Base-by-base conservation (phyloP, 1,140 invertebrate genomes). In the Amphibalanus amphitrite region DNA sequence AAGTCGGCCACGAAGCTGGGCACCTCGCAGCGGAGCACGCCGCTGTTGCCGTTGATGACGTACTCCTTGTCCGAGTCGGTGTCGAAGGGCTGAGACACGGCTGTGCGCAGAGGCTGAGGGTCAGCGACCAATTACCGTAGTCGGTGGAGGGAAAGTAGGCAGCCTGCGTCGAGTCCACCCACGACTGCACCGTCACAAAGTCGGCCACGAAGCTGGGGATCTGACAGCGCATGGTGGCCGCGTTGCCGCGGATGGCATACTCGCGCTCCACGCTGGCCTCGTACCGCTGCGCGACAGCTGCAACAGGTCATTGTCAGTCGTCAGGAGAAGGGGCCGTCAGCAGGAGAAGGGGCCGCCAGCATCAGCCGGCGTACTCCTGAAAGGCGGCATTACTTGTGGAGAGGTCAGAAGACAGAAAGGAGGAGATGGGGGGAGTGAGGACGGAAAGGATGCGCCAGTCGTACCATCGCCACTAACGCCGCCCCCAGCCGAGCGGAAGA, bases 1-100 rank as follows among this genome's bases (percentile, higher is more conserved):
- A 94, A 95, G 82, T 95, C 92, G 71, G 90, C 91, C 69, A 95
- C 91, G 83, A 94, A 95, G 77, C 89, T 91, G 69, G 93, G 94
- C 47, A n/a, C n/a, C n/a, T n/a, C n/a, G n/a, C n/a, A n/a, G n/a
- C n/a, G n/a, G n/a, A n/a, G n/a, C n/a, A n/a, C n/a, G n/a, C n/a
- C n/a, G n/a, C n/a, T n/a, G n/a, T n/a, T n/a, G n/a, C n/a, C n/a
- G n/a, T n/a, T n/a, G n/a, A n/a, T n/a, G n/a, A n/a, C n/a, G n/a
- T n/a, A n/a, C n/a, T n/a, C n/a, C n/a, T n/a, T n/a, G n/a, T n/a
- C n/a, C n/a, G n/a, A n/a, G n/a, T n/a, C n/a, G n/a, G n/a, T n/a
- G n/a, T n/a, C n/a, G n/a, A n/a, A n/a, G n/a, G n/a, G n/a, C n/a
- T n/a, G n/a, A n/a, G n/a, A n/a, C n/a, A n/a, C n/a, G n/a, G n/a